These are phyloP conservation scores for Athalia rosae DNA, from an alignment of 2,888 invertebrate genomes.

Conservation along the genomic window DNA sequence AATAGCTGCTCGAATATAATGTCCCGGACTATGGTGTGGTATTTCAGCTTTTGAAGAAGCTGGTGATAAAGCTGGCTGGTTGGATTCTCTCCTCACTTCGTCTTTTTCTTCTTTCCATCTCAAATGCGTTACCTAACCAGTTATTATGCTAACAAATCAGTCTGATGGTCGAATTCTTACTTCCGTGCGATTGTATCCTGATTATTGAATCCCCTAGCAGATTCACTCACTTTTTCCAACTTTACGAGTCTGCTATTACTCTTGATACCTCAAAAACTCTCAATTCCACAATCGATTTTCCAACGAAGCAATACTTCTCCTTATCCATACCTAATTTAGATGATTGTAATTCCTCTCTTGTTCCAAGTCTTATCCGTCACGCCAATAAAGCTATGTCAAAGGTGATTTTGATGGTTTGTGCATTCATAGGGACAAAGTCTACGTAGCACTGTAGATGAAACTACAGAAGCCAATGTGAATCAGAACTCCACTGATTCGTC, in stretches of 20 bases:
- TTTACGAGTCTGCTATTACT: not conserved
- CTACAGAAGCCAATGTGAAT: no score
- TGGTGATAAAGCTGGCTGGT: slow-evolving; percentile 51
- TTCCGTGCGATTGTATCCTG: slow-evolving; percentile 42
- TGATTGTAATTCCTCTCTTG: no score
- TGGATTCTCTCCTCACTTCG: slow-evolving; percentile 48
- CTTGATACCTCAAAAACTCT: not conserved
- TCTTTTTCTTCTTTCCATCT: slow-evolving; percentile 46
- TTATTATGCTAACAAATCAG: slow-evolving; percentile 44
- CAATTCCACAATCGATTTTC: not conserved
- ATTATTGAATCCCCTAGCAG: slow-evolving; percentile 42
- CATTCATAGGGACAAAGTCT: no score
- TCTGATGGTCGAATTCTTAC: slow-evolving; percentile 11
- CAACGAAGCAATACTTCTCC: no score
- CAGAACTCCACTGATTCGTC: no score
- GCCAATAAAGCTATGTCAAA: no score
- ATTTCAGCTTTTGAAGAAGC: slow-evolving; percentile 52
- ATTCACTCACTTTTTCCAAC: not conserved
- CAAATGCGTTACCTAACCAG: slow-evolving; percentile 44
- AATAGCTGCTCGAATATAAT: slow-evolving; percentile 23
- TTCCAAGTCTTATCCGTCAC: no score
- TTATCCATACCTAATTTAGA: no score
- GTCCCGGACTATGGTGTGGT: slow-evolving; percentile 39
- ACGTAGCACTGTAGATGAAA: no score
- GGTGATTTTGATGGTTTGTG: no score